Conservation (phyloP, 2,113 vertebrate genomes). For the Cervus canadensis region DNA sequence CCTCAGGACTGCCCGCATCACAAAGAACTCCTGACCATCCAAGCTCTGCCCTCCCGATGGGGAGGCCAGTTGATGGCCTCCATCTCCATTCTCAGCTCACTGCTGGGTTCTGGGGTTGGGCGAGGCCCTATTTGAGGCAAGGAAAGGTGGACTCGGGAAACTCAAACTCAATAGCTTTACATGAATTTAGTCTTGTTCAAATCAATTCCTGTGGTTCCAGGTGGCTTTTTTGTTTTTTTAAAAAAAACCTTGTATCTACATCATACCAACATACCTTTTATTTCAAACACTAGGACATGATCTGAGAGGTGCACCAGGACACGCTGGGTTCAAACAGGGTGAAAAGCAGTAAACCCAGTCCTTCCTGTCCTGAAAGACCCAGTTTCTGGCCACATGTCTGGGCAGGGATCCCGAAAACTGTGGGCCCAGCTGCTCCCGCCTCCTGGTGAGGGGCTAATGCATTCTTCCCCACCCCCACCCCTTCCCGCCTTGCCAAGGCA, state of each 20-base stretch:
- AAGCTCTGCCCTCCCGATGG: neutral
- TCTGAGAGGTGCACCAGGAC: neutral
- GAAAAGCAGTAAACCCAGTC: neutral
- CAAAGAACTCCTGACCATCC: neutral
- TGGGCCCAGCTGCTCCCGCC: neutral
- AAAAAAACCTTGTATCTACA: neutral
- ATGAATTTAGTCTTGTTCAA: neutral
- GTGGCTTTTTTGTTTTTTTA: neutral
- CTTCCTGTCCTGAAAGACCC: neutral
- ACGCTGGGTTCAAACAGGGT: neutral
- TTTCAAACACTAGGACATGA: neutral
- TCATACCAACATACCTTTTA: neutral
- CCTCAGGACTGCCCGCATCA: neutral
- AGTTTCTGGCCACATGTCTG: neutral
- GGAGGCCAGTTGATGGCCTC: too few relatives aligned
- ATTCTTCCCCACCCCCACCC: fast-evolving
- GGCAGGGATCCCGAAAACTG: neutral
- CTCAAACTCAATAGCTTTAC: neutral
- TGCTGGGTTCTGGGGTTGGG: neutral
- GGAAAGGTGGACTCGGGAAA: neutral
- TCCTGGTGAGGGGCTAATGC: neutral
- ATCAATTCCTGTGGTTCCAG: neutral
- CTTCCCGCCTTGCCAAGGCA: neutral
- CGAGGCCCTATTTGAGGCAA: neutral
- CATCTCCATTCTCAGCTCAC: neutral